Evolutionary conservation across 2,797 vertebrate species (phyloP), one percentile per base, ranked within the genome.

Genomic region (Syndactyla subalaris): DNA sequence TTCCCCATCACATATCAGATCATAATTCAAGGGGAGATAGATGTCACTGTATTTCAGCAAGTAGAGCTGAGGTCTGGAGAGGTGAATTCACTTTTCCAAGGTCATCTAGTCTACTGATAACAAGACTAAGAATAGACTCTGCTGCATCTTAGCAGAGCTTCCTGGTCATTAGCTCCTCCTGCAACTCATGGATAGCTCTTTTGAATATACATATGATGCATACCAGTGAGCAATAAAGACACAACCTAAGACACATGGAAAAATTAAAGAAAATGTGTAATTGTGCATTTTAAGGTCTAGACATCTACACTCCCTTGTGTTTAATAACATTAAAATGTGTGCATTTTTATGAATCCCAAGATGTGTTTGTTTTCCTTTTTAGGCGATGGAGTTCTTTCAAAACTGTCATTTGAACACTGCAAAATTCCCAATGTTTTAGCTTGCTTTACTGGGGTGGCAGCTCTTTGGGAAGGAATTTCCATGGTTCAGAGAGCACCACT

Each of bases 281-380:
- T 14, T 59, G 46, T 19, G 12, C 30, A 16, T 83, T 89, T 66
- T 36, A 14, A 27, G 29, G 6, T 12, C 14, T 43, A 71, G 78
- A 22, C 8, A 43, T 13, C 20, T 61, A 36, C 1, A 21, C 3
- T 36, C 19, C 1, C 1, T 21, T 62, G 5, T 54, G 13, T 39
- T 67, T 43, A 38, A 12, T 7, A 70, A 24, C 32, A 76, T 52
- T 85, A 77, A 91, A 89, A 65, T 20, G 2, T 18, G 32, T 14
- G 9, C 5, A 57, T 74, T 91, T 67, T 72, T 65, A 77, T 54
- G 9, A 90, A 68, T 49, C 8, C 1, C 14, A 20, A 61, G 20
- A 20, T 41, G 12, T 57, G 6, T 1, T 46, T 90, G 2, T 62
- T 51, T 79, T 26, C 24, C 14, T 65, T 74, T 78, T 70, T 12